Base-by-base conservation (phyloP, 2,113 vertebrate genomes). In the Myotis brandtii region DNA sequence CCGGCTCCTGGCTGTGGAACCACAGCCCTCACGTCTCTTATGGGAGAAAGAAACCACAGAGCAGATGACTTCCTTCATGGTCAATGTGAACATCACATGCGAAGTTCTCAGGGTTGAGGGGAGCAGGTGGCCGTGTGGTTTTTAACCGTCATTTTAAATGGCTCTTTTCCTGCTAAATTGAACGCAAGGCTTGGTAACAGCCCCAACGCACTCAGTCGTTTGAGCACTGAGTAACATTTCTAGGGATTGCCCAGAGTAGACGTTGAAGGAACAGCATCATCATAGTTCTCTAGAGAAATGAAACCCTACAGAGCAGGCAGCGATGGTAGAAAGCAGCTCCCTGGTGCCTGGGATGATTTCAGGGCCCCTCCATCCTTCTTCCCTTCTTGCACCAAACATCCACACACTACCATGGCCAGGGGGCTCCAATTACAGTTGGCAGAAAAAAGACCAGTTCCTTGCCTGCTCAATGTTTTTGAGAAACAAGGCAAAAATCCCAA, bases 91-190 rank as follows among this genome's bases (percentile, higher is more conserved):
- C 0, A 10, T n/a, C 85, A 52, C 0, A 0, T 37, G 91, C 9
- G 2, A 23, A 64, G 34, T 64, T 46, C 14, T 59, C 11, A 4
- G 2, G 3, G 20, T 2, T 8, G 23, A 64, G 48, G 59, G 23
- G 10, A 75, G 62, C 32, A 43, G 50, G 52, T 25, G 48, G 54
- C 50, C 0, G 0, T 20, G 86, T 34, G 37, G 67, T 62, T 95
- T 67, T 56, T 6, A 85, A 95, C 66, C 40, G 50, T 94, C 83
- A 64, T 86, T 83, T 92, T 32, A 64, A 72, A 62, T n/a, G 40
- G 34, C 32, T 92, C 64, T 70, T 89, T 87, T 81, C 43, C 43
- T 52, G n/a, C 69, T 79, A 52, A 52, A 32, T 10, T 59, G 18
- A 25, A 70, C 18, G 34, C 20, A 18, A 0, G 2, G 27, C 32